phyloP scores from a whole-genome alignment of 1,140 invertebrate species.

The Saccostrea echinata region DNA sequence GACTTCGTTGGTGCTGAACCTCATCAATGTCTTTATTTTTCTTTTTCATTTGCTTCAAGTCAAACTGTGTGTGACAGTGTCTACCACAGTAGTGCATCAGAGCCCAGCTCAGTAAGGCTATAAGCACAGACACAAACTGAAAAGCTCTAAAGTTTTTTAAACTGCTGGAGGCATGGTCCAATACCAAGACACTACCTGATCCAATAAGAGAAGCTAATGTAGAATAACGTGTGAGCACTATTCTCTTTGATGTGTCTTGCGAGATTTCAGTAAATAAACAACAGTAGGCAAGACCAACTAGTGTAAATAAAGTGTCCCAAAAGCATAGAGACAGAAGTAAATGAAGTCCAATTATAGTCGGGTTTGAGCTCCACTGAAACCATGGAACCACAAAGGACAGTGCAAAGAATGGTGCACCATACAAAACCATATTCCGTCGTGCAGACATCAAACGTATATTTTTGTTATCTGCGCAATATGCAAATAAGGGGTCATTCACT shows the following conservation, averaged over 20 bases:
- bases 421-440: constrained; percentile 76
- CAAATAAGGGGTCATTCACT: constrained; percentile 81
- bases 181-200: constrained; percentile 63
- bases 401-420: constrained; percentile 78
- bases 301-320: constrained; percentile 81
- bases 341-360: constrained; percentile 73
- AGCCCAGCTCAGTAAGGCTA: constrained; percentile 69
- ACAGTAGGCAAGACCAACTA: constrained; percentile 77
- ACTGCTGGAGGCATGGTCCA: constrained; percentile 68
- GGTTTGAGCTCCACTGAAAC: constrained; percentile 76
- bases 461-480: constrained; percentile 78
- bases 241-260: constrained; percentile 69
- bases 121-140: constrained; percentile 67
- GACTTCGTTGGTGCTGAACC: constrained; percentile 32
- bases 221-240: constrained; percentile 74
- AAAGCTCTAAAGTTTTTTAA: constrained; percentile 74
- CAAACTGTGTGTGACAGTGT: constrained; percentile 72
- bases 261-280: constrained; percentile 80
- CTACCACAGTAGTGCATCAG: constrained; percentile 71
- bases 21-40: constrained; percentile 5
- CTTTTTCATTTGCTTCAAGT: constrained; percentile 56
- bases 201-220: constrained; percentile 74
- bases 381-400: constrained; percentile 79
- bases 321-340: constrained; percentile 78
- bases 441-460: constrained; percentile 73